A percentile compares a stretch with the other conserved stretches of the same genome.
Evolutionary conservation across 2,797 vertebrate genomes (phyloP).

Genomic region (Clarias laeviceps): DNA sequence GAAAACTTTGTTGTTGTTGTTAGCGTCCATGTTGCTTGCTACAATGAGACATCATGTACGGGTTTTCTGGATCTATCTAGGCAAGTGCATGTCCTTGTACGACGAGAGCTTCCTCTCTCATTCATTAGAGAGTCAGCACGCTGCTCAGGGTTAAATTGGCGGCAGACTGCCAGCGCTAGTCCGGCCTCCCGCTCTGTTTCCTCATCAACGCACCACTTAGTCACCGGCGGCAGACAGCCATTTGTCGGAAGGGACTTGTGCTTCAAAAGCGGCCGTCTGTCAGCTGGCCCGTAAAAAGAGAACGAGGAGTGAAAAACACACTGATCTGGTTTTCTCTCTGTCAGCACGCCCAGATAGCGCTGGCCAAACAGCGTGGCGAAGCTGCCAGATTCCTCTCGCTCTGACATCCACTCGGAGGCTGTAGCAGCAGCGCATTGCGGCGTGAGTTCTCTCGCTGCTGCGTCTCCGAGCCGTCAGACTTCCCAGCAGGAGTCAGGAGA

Average conservation of each 20-base stretch:
- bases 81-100: slow-evolving; percentile 1
- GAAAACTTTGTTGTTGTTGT: background rate
- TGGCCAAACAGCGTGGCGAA: slow-evolving; percentile 45
- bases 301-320: slow-evolving; percentile 42
- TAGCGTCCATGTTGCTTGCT: background rate
- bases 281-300: slow-evolving; percentile 38
- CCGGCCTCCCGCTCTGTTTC: slow-evolving; percentile 27
- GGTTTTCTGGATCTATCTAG: background rate
- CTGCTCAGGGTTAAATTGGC: slow-evolving; percentile 34
- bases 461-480: slow-evolving; percentile 32
- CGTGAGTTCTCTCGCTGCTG: slow-evolving; percentile 32
- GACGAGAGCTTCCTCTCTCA: slow-evolving; percentile 5
- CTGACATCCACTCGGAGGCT: slow-evolving; percentile 26
- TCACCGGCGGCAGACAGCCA: slow-evolving; percentile 42
- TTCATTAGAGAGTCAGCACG: slow-evolving; percentile 3
- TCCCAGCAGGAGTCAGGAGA: slow-evolving; percentile 33
- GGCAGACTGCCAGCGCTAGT: slow-evolving; percentile 27
- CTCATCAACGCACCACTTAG: slow-evolving; percentile 48
- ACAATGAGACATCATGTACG: background rate
- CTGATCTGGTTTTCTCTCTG: slow-evolving; percentile 48
- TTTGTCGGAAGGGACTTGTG: slow-evolving; percentile 49
- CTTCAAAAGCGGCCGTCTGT: slow-evolving; percentile 47
- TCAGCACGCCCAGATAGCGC: slow-evolving; percentile 47
- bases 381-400: slow-evolving; percentile 39
- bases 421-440: slow-evolving; percentile 11